Conservation (phyloP, 2,113 vertebrate species). For the Prunella fulvescens region DNA sequence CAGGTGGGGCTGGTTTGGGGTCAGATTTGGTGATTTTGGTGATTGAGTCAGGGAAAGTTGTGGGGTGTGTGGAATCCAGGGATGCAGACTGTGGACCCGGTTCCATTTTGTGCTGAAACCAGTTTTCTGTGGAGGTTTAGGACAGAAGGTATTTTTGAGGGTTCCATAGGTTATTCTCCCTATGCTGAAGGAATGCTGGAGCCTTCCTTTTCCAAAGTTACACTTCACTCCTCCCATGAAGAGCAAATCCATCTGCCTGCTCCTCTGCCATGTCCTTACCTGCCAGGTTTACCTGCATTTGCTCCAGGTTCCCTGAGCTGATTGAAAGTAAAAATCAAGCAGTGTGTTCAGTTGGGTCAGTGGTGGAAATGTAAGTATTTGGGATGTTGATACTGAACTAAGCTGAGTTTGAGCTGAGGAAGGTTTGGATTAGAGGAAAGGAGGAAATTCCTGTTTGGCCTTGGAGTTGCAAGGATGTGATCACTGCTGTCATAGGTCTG, state of each 20-base stretch:
- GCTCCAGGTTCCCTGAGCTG: neutral
- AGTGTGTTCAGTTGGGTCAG: neutral
- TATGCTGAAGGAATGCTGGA: neutral
- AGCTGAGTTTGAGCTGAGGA: neutral
- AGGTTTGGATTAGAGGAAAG: neutral
- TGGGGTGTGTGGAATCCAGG: neutral
- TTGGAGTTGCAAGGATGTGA: neutral
- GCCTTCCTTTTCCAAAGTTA: neutral
- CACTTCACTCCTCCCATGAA: neutral
- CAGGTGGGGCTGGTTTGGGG: neutral
- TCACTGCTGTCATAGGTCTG: neutral
- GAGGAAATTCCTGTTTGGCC: neutral
- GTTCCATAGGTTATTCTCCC: neutral
- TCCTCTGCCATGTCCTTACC: neutral
- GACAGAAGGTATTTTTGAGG: neutral
- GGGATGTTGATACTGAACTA: neutral
- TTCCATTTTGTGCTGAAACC: neutral
- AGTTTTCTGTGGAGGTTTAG: neutral
- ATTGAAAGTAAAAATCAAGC: neutral
- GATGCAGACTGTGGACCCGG: accelerated
- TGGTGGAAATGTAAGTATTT: neutral
- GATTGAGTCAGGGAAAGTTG: neutral
- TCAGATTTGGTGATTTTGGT: neutral
- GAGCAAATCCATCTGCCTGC: neutral
- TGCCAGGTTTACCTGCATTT: neutral